Base-by-base conservation (phyloP, 2,888 invertebrate species). In the Dynastes maya region DNA sequence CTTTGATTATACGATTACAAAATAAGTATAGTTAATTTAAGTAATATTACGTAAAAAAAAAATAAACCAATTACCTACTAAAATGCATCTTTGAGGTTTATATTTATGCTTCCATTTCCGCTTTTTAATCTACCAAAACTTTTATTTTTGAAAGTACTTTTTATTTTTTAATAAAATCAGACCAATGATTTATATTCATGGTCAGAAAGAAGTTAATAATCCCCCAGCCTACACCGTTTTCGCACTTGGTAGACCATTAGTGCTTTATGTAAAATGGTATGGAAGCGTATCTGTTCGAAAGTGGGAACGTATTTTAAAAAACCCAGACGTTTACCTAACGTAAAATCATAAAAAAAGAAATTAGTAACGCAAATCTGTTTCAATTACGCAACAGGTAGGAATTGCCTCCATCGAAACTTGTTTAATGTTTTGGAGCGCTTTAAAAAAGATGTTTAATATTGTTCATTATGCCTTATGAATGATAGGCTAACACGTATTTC, bases 301-400 rank as follows among this genome's bases (percentile, higher is more conserved):
- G 40, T 27, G 29, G 29, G 58, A 72, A 72, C 72, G 55, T 55
- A 40, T 58, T 11, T 8, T 45, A 45, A 45, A 45, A 45, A 72
- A 72, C 51, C 51, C 40, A 55, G 72, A 58, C 22, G 72, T 72
- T 72, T 72, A 40, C 72, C 37, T 53, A 72, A 72, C 37, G 58
- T 32, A 72, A 72, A 70, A 72, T 58, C 72, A 40, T 72, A 72
- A 72, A 72, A 61, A 72, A 58, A 58, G 72, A 72, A 72, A 72
- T 72, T 72, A 71, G 55, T 71, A 58, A 58, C 58, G 16, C 55
- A 58, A 70, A 70, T 70, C 49, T 71, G 37, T 71, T 71, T 71
- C 72, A 53, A 16, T 72, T 72, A 22, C 72, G 58, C 40, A 72
- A 72, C 5, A 55, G 22, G 22, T 58, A 72, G 32, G 55, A 32